phyloP scores from a whole-genome alignment of 1,140 invertebrate species.

The Sipha flava region DNA sequence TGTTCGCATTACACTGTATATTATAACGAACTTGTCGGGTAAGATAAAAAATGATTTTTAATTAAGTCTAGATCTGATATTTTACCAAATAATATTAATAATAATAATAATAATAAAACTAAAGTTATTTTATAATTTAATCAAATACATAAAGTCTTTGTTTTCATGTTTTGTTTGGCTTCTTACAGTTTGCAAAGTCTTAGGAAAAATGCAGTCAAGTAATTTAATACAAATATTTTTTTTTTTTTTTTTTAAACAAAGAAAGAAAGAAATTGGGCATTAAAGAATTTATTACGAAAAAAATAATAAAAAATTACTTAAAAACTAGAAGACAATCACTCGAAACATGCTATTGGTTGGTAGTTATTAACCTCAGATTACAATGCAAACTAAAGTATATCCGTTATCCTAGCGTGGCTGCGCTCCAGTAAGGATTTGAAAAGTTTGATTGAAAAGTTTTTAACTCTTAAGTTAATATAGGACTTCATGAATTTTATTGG shows the following conservation, averaged over 20 bases:
- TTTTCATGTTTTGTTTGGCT: background rate
- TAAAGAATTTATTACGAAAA: background rate
- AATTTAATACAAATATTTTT: no score
- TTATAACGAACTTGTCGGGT: no score
- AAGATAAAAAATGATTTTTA: no score
- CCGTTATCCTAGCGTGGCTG: no score
- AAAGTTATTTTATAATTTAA: background rate
- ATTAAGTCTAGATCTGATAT: no score
- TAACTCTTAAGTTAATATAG: background rate
- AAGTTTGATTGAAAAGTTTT: background rate
- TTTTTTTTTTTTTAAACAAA: no score
- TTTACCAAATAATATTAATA: no score
- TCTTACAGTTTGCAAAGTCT: background rate
- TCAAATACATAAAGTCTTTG: background rate
- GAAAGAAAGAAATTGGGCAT: background rate
- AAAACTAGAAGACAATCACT: background rate
- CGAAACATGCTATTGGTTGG: background rate
- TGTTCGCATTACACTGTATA: no score
- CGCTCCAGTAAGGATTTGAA: background rate
- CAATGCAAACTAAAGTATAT: background rate
- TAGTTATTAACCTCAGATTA: background rate
- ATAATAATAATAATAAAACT: no score
- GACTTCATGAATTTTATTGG: background rate
- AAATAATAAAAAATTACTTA: background rate
- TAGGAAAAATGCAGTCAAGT: background rate